Evolutionary conservation across 2,888 invertebrate species (phyloP).

Genomic region (Augochlorella aurata): DNA sequence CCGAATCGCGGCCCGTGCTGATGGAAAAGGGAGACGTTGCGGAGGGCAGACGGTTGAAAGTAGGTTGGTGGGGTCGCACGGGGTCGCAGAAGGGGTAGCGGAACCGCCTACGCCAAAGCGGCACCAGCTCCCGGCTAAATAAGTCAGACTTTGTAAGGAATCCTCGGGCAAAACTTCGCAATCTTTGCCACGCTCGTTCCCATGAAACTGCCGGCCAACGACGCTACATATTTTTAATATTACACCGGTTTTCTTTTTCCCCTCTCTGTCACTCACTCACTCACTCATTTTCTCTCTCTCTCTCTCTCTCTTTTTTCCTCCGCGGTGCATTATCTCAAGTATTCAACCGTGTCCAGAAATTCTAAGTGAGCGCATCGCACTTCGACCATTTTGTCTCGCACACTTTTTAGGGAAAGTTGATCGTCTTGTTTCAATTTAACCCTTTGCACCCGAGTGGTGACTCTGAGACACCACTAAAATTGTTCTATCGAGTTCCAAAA

Average conservation of each 20-base stretch:
- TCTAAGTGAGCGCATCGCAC: not conserved
- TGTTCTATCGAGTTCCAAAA: too few relatives aligned
- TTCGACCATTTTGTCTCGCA: not conserved
- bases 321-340: not conserved
- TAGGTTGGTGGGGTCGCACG: constrained; percentile 24
- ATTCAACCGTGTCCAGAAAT: not conserved
- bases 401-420: not conserved
- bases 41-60: constrained; percentile 7
- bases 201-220: constrained; percentile 44
- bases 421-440: not conserved
- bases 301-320: not conserved
- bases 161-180: constrained; percentile 73
- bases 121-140: constrained; percentile 71
- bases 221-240: constrained; percentile 51
- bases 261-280: too few relatives aligned
- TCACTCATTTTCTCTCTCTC: not conserved
- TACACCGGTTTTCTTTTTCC: constrained; percentile 12
- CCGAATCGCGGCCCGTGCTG: constrained; percentile 23
- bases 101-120: constrained; percentile 30
- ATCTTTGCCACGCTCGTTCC: constrained; percentile 66
- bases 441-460: too few relatives aligned
- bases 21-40: not conserved
- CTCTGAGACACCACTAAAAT: too few relatives aligned
- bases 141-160: constrained; percentile 78
- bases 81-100: constrained; percentile 39